phyloP scores from a whole-genome alignment of 2,797 vertebrate genomes.

The Eulemur mongoz region DNA sequence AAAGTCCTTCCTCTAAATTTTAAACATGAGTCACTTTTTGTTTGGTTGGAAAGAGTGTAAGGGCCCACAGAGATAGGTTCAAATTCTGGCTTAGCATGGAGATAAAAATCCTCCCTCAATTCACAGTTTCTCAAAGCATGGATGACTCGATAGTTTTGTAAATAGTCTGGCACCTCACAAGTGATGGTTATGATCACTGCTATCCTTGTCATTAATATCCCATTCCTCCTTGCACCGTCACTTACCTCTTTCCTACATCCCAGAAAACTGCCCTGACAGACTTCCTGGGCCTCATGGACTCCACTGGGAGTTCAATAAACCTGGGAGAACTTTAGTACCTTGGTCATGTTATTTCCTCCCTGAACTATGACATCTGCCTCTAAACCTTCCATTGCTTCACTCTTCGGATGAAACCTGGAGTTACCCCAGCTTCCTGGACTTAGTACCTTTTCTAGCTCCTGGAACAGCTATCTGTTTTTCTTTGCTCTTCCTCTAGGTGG shows the following conservation, averaged over 20 bases:
- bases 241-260: too few relatives aligned
- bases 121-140: background rate
- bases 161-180: background rate
- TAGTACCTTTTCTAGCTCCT: background rate
- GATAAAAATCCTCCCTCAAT: background rate
- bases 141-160: background rate
- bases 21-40: background rate
- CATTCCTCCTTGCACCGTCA: rapidly evolving
- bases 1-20: background rate
- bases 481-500: background rate
- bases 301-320: background rate
- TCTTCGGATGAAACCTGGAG: background rate
- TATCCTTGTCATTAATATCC: background rate
- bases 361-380: background rate
- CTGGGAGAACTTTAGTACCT: background rate
- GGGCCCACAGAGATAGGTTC: background rate
- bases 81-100: background rate
- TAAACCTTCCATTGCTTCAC: background rate
- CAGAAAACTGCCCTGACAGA: background rate
- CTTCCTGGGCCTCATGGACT: background rate
- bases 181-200: rapidly evolving
- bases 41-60: background rate
- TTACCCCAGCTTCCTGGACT: background rate
- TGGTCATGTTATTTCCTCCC: background rate
- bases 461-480: background rate